These are phyloP conservation scores for Myrmophylax atrothorax DNA, from an alignment of 2,113 vertebrate genomes.

Conservation along the genomic window DNA sequence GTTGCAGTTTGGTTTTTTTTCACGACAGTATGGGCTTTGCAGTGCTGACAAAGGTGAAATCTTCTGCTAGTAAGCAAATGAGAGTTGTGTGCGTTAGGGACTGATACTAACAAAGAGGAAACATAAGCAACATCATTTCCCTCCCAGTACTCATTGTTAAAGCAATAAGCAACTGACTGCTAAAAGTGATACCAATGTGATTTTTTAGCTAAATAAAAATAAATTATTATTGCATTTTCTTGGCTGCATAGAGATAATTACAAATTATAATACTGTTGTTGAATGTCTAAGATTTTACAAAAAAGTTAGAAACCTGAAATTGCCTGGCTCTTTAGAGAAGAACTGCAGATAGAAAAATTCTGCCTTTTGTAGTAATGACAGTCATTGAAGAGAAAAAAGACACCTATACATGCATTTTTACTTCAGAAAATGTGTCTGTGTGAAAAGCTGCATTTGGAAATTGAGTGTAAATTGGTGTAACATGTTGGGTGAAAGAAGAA, in stretches of 20 bases:
- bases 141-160: neutral
- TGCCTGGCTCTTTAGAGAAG: neutral
- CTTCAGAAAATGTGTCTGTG: neutral
- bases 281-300: neutral
- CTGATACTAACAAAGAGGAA: constrained; percentile 28
- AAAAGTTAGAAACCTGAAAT: neutral
- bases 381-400: neutral
- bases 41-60: constrained; percentile 63
- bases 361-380: neutral
- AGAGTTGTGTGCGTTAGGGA: neutral
- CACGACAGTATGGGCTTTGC: constrained; percentile 10
- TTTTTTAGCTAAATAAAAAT: neutral
- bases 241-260: neutral
- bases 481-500: neutral
- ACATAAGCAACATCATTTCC: constrained; percentile 2
- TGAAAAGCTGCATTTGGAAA: neutral
- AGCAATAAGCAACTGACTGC: neutral
- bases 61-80: constrained; percentile 47
- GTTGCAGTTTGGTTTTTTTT: neutral
- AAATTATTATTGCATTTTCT: neutral
- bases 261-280: neutral
- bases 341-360: neutral
- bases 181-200: neutral
- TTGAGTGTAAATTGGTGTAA: neutral
- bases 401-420: neutral